Evolutionary conservation across 1,140 invertebrate genomes (phyloP).

Genomic region (Neodiprion fabricii): DNA sequence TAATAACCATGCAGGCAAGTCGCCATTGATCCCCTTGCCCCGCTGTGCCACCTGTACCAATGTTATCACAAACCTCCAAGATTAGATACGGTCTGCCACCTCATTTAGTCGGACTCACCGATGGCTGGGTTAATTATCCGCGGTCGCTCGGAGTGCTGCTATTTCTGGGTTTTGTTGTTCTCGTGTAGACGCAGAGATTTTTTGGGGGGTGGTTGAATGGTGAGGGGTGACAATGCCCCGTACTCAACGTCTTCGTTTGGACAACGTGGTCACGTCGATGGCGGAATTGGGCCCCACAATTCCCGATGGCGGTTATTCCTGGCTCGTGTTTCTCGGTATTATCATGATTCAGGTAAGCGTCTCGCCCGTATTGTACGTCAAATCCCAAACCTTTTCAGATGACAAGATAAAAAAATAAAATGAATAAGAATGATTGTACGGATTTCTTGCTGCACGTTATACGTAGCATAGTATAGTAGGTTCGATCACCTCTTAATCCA

Average conservation of each 20-base stretch:
- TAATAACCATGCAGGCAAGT: no score
- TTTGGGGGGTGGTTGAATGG: neutral
- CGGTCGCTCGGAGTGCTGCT: neutral
- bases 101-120: neutral
- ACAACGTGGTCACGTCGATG: constrained; percentile 65
- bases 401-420: neutral
- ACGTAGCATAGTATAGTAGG: neutral
- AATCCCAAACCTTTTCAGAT: neutral
- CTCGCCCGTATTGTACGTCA: neutral
- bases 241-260: constrained; percentile 48
- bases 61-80: neutral
- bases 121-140: neutral
- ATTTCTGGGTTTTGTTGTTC: neutral
- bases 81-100: neutral
- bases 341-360: constrained; percentile 63
- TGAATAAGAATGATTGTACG: neutral
- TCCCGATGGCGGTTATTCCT: constrained; percentile 70
- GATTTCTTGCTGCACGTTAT: constrained; percentile 9
- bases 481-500: constrained; percentile 12
- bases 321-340: constrained; percentile 67
- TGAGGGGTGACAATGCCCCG: neutral
- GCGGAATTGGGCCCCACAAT: constrained; percentile 69
- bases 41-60: neutral
- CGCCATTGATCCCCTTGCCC: neutral
- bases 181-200: neutral